Evolutionary conservation across 2,113 vertebrate genomes (phyloP), one percentile per base, ranked within the genome.

Genomic region (Daboia siamensis): DNA sequence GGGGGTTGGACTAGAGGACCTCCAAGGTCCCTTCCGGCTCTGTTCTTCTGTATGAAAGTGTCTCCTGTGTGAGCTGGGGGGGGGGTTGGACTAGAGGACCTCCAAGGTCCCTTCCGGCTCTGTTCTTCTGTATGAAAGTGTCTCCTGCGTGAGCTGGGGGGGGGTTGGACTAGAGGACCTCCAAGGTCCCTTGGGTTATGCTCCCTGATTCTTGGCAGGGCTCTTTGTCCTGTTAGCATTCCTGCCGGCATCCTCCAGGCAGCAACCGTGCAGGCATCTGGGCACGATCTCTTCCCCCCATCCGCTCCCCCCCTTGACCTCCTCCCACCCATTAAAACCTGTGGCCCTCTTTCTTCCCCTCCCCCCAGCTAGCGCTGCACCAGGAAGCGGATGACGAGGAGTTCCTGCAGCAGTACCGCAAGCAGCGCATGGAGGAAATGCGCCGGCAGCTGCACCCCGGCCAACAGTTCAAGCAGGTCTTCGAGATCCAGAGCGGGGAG

Each of bases 341-440:
- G 59, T 9, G 15, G 11, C 54, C 54, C 15, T 91, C 17, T 55
- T 12, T 88, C 12, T 29, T 61, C 80, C 2, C 92, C 24, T 52
- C 0, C 93, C 84, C 93, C 15, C 64, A 99, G 99, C 98, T 99
- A 98, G 98, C 98, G 0, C 97, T 99, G 95, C 98, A 97, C 54
- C 97, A 98, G 0, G 97, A 98, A 0, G 97, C 97, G 4, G 99
- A 99, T 0, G 99, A 99, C 0, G 98, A 99, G 95, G 98, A 97
- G 0, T 99, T 99, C 94, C 95, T 99, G 48, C 98, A 98, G 97
- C 98, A 98, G 57, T 99, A 99, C 97, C 98, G 99, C n/a, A 97
- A 98, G 97, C 99, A 99, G 97, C 98, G 99, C 54, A 99, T 99
- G 93, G 99, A 99, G 89, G 98, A 99, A 96, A 99, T 99, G 99